Base-by-base conservation (phyloP, 1,140 invertebrate genomes). In the Bilobella aurantiaca region DNA sequence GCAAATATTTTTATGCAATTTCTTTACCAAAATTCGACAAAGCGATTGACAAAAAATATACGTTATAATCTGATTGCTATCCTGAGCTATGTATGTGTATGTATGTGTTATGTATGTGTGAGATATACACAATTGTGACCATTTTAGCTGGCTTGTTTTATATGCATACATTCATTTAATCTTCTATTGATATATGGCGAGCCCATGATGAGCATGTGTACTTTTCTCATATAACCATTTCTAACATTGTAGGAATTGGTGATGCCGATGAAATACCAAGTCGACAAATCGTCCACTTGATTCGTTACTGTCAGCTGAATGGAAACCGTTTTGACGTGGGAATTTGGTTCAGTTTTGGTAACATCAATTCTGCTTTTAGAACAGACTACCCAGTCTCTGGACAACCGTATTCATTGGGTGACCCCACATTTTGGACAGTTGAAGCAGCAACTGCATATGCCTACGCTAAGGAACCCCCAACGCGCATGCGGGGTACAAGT, bases 311-410 rank as follows among this genome's bases (percentile, higher is more conserved):
- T 25, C 27, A 58, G 31, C 46, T 58, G 3, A n/a, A 25, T 3
- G 21, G 46, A 21, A 47, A 60, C 21, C 25, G 5, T 27, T 25
- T 64, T n/a, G 62, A 64, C 29, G 16, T 64, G 27, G 62, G 62
- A 27, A 59, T 61, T 59, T 65, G 64, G 64, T 60, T 34, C 29
- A 56, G 56, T 3, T 60, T 31, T 23, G 64, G 64, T 23, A 57
- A 64, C 21, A 58, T 64, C 21, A 21, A 64, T 8, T 21, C 57
- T 2, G 49, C 63, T 30, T 58, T 31, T 58, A 3, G 3, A 21
- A 27, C 49, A 16, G 63, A 64, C 32, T 64, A 14, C 3, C 63
- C 63, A 5, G 56, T 64, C n/a, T 3, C 16, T 3, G 49, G n/a
- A 3, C 30, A 59, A n/a, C 1, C 21, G 2, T 58, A 58, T 27